Percentiles rank a stretch among this genome's conserved stretches.
phyloP scores from a whole-genome alignment of 2,888 invertebrate genomes.

The Zootermopsis nevadensis region DNA sequence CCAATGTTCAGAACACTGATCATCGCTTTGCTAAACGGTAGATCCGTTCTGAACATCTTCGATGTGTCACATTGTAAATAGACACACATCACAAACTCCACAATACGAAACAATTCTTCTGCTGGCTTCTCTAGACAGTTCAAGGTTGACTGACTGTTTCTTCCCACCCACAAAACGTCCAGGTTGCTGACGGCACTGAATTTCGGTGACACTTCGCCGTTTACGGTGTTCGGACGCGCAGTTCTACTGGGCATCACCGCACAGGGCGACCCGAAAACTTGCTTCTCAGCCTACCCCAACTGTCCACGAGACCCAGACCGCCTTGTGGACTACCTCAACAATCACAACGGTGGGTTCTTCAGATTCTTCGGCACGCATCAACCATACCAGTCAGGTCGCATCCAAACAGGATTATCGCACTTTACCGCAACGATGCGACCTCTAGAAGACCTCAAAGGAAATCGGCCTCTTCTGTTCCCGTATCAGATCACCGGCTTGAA shows the following conservation, averaged over 20 bases:
- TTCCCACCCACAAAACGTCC: constrained; percentile 52
- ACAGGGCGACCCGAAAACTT: constrained; percentile 70
- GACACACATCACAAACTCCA: too few species aligned
- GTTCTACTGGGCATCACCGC: constrained; percentile 79
- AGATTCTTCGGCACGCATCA: constrained; percentile 73
- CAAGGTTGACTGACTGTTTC: too few species aligned
- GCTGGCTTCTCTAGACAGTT: too few species aligned
- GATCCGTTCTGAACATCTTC: too few species aligned
- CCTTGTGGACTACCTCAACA: constrained; percentile 82
- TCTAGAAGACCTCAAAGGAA: not conserved
- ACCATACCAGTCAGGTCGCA: constrained; percentile 20
- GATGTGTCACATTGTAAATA: too few species aligned
- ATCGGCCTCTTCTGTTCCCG: not conserved
- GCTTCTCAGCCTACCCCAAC: constrained; percentile 74
- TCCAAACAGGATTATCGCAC: constrained; percentile 12
- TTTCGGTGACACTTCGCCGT: constrained; percentile 70
- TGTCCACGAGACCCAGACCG: constrained; percentile 81
- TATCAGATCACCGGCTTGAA: not conserved
- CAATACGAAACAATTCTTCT: too few species aligned
- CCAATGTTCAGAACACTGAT: too few species aligned
- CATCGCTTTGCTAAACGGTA: too few species aligned
- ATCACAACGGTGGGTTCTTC: constrained; percentile 88
- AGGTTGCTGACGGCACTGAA: constrained; percentile 72
- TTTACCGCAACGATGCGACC: not conserved
- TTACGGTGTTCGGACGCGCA: constrained; percentile 80